A percentile compares a stretch with the other conserved stretches of the same genome.
phyloP scores from a whole-genome alignment of 2,797 vertebrate genomes.

The Sebastes kiyomatsui region DNA sequence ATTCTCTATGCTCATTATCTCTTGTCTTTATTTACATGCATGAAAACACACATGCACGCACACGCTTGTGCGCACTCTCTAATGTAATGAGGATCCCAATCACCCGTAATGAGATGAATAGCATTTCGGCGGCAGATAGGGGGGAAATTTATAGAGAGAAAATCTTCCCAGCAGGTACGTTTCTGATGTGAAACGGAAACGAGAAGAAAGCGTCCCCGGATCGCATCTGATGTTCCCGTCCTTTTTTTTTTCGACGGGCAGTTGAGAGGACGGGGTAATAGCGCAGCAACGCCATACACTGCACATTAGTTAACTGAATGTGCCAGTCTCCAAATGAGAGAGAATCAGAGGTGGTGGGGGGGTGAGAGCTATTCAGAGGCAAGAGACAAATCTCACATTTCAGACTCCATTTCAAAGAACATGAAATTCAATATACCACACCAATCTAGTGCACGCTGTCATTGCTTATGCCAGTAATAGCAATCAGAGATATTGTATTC shows the following conservation, averaged over 20 bases:
- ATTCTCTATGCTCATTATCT: conserved; percentile 76
- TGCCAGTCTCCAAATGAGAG: conserved; percentile 74
- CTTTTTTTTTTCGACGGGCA: conserved; percentile 52
- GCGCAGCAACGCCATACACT: conserved; percentile 56
- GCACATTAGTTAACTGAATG: conserved; percentile 77
- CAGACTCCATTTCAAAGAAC: conserved; percentile 85
- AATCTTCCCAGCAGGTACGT: conserved; percentile 70
- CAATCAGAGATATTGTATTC: conserved; percentile 82
- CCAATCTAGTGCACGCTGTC: conserved; percentile 76
- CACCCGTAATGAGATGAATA: conserved; percentile 75
- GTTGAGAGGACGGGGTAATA: conserved; percentile 69
- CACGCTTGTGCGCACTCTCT: conserved; percentile 42
- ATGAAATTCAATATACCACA: conserved; percentile 84
- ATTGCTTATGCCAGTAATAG: conserved; percentile 80
- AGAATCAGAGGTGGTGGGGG: conserved; percentile 25
- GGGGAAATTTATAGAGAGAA: conserved; percentile 56
- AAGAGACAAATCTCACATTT: conserved; percentile 82
- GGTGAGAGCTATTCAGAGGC: conserved; percentile 56
- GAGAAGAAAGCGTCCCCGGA: conserved; percentile 70
- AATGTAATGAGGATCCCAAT: conserved; percentile 75
- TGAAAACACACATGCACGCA: conserved; percentile 70
- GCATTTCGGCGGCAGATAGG: conserved; percentile 60
- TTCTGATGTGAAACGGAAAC: conserved; percentile 70
- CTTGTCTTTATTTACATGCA: conserved; percentile 80
- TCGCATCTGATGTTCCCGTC: conserved; percentile 68